phyloP scores from a whole-genome alignment of 2,113 vertebrate species.

The Recurvirostra avosetta region DNA sequence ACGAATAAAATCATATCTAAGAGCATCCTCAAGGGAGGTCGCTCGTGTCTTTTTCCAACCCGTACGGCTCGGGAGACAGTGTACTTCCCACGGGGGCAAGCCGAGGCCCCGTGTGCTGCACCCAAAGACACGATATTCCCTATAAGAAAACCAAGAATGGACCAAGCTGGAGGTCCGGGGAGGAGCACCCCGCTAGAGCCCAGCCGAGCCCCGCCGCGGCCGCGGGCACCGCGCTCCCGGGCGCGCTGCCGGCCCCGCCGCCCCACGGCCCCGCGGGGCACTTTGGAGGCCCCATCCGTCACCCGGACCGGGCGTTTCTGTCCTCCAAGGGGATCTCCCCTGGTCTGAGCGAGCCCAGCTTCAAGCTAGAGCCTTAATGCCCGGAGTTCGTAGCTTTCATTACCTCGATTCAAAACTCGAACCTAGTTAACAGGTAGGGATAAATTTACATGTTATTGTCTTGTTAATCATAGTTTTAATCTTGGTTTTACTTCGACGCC shows the following conservation, averaged over 20 bases:
- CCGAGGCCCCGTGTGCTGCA: neutral
- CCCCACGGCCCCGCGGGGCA: neutral
- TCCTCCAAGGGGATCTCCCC: neutral
- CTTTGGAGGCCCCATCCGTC: neutral
- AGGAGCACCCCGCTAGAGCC: neutral
- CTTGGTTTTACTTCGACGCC: neutral
- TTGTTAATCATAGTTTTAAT: slow-evolving; percentile 15
- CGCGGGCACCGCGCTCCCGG: accelerated
- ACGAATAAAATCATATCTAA: neutral
- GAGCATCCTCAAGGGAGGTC: neutral
- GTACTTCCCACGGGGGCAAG: neutral
- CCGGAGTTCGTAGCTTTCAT: neutral
- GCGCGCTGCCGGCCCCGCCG: no score
- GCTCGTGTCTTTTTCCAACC: neutral
- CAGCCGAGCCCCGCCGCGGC: neutral
- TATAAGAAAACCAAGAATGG: neutral
- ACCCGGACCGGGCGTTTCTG: accelerated
- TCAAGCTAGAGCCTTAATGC: neutral
- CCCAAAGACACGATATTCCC: neutral
- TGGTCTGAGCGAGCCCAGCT: neutral
- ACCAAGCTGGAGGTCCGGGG: neutral
- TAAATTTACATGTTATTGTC: neutral
- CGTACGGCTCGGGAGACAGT: accelerated
- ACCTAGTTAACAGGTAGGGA: neutral
- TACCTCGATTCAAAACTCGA: neutral